These are phyloP conservation scores for Momotus momota DNA, from an alignment of 2,797 vertebrate species.

Conservation along the genomic window DNA sequence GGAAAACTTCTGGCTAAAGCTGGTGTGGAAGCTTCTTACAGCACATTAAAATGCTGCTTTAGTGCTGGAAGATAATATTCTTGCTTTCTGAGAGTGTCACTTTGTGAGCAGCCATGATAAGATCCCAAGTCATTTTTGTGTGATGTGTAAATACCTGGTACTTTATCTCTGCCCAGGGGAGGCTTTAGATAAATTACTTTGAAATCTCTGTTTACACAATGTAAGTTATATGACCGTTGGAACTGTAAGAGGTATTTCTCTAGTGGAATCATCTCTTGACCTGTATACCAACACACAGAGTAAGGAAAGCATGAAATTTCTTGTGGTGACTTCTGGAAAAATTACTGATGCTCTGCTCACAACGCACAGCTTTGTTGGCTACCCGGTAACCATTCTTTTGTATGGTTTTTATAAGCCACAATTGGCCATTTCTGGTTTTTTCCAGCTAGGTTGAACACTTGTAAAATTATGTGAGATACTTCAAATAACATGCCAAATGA, in stretches of 20 bases:
- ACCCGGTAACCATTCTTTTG: neutral
- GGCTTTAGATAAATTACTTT: neutral
- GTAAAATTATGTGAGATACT: neutral
- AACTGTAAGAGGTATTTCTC: neutral
- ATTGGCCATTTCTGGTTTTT: neutral
- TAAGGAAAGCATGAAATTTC: neutral
- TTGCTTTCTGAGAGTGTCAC: neutral
- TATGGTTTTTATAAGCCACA: neutral
- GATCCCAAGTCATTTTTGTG: neutral
- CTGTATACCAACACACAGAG: neutral
- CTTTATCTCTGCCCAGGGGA: neutral
- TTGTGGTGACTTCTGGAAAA: neutral
- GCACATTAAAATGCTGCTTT: neutral
- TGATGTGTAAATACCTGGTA: neutral
- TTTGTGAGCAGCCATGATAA: neutral
- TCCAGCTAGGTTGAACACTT: neutral
- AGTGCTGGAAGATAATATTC: neutral
- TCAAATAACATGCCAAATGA: neutral
- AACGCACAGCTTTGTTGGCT: neutral
- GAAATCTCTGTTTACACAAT: neutral
- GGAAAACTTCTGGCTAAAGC: neutral
- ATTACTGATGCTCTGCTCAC: neutral
- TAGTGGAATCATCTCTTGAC: neutral
- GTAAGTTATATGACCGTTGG: neutral
- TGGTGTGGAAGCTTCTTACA: neutral